A percentile compares a stretch with the other conserved stretches of the same genome.
phyloP scores from a whole-genome alignment of 2,113 vertebrate genomes.

The Grammomys dolichurus region DNA sequence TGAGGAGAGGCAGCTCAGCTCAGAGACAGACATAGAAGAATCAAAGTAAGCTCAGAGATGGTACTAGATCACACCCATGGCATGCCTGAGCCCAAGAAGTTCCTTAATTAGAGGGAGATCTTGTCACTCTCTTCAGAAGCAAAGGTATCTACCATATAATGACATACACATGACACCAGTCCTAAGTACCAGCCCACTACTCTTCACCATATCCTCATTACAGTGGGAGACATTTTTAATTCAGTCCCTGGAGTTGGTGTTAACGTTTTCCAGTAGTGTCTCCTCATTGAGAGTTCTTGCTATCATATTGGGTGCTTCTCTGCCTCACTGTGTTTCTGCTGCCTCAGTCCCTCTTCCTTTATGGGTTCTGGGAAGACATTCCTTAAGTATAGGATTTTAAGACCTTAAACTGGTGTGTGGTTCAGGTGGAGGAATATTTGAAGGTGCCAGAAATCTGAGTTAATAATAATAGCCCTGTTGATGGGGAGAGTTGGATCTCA shows the following conservation, averaged over 20 bases:
- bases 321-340: not conserved
- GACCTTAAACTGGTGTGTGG: not conserved
- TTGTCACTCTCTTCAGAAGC: not conserved
- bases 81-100: slow-evolving; percentile 24
- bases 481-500: not conserved
- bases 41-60: not conserved
- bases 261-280: not conserved
- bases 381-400: not conserved
- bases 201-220: slow-evolving; percentile 8
- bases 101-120: slow-evolving; percentile 15
- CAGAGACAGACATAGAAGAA: not conserved
- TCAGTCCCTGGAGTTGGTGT: not conserved
- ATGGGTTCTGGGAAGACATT: slow-evolving; percentile 22
- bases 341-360: not conserved
- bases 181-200: not conserved
- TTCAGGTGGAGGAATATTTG: not conserved
- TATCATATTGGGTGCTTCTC: not conserved
- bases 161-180: not conserved
- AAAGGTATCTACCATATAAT: not conserved
- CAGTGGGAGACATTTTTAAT: not conserved
- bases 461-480: not conserved
- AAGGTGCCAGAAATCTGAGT: slow-evolving; percentile 3
- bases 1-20: not conserved
- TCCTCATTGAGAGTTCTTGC: slow-evolving; percentile 32
- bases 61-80: not conserved